These are phyloP conservation scores for Mus spicilegus DNA, from an alignment of 2,113 vertebrate genomes.

Conservation along the genomic window DNA sequence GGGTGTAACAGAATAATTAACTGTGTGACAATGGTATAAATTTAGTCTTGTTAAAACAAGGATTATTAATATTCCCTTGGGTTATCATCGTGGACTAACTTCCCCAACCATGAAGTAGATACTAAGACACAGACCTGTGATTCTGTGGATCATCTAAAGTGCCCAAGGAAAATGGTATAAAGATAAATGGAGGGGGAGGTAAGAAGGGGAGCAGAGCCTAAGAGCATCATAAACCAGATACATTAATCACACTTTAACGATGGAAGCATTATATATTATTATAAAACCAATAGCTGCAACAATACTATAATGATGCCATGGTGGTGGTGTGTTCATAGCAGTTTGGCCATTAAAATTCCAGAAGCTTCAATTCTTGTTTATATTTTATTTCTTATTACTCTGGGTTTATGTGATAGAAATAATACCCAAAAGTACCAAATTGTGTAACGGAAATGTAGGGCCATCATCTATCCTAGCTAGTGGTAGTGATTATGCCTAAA, in stretches of 20 bases:
- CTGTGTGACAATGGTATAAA: constrained; percentile 76
- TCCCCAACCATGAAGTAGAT: constrained; percentile 62
- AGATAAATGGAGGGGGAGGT: background rate
- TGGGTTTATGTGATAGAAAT: background rate
- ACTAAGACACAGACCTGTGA: constrained; percentile 70
- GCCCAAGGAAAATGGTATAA: background rate
- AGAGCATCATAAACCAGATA: constrained; percentile 45
- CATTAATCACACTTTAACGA: constrained; percentile 45
- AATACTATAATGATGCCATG: background rate
- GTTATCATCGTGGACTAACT: constrained; percentile 63
- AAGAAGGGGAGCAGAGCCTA: background rate
- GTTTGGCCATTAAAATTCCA: constrained; percentile 16
- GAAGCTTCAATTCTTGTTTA: background rate
- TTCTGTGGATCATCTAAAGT: constrained; percentile 65
- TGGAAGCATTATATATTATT: constrained; percentile 51
- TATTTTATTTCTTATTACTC: background rate
- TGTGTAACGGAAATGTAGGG: background rate
- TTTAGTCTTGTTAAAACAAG: constrained; percentile 79
- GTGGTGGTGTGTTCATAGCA: background rate
- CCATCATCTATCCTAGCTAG: background rate
- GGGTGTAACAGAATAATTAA: constrained; percentile 75
- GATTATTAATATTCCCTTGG: constrained; percentile 72
- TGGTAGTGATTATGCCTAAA: background rate
- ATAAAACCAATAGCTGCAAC: constrained; percentile 43
- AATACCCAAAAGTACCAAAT: constrained; percentile 34